Conservation (phyloP, 2,797 vertebrate species). For the Enoplosus armatus region DNA sequence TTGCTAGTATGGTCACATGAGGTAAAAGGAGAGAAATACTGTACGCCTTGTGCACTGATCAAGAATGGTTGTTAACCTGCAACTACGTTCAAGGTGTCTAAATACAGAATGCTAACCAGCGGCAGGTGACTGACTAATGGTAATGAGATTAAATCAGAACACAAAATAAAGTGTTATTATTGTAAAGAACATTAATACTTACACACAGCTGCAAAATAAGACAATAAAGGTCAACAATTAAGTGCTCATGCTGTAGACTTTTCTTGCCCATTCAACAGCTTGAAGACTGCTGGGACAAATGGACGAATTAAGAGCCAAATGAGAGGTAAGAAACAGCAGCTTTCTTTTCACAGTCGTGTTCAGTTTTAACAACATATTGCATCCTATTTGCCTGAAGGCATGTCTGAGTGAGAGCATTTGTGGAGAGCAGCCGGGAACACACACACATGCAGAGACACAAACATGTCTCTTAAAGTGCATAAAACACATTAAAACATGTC, state of each 20-base stretch:
- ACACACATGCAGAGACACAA: background rate
- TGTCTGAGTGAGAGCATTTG: conserved; percentile 14
- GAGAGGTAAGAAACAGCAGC: conserved; percentile 9
- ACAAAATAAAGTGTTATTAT: background rate
- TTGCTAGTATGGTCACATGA: background rate
- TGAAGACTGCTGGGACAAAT: conserved; percentile 6
- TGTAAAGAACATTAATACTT: background rate
- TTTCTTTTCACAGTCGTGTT: conserved; percentile 29
- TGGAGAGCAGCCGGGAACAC: background rate
- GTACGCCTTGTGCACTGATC: background rate
- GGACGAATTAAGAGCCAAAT: conserved; percentile 22
- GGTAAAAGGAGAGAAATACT: background rate
- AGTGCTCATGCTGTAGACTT: background rate
- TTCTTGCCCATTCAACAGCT: conserved; percentile 23
- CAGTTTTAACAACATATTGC: conserved; percentile 31
- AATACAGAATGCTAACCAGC: background rate
- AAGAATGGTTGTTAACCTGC: background rate
- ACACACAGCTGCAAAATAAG: background rate
- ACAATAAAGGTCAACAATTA: conserved; percentile 1
- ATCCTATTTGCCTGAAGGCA: conserved; percentile 36
- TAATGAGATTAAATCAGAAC: background rate
- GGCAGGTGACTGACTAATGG: too few species aligned
- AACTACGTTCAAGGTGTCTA: background rate
- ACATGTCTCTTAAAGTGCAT: background rate
- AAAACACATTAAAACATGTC: background rate